Evolutionary conservation across 1,140 invertebrate genomes (phyloP), one percentile per base, ranked within the genome.

Genomic region (Heliconius melpomene): DNA sequence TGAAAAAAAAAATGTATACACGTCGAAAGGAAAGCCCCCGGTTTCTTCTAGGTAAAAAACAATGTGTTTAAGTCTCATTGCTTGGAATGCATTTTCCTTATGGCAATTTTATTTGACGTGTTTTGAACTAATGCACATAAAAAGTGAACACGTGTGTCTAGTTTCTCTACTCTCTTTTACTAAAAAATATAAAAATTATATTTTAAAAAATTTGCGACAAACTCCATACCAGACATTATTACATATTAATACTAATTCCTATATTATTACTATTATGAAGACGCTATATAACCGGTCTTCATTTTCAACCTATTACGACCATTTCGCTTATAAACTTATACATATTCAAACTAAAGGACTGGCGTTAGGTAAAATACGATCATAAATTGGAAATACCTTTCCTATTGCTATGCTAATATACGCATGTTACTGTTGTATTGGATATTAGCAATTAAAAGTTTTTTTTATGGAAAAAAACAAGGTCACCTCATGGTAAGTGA

Each of bases 361-460:
- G 26, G n/a, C 60, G 9, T 26, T n/a, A 29, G 23, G 11, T 66
- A 66, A 66, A 66, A 66, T 29, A 29, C 26, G 60, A 13, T 66
- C 60, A 3, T 66, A 66, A 66, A 66, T 66, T 66, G 13, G 60
- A 16, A 66, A 66, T 66, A 66, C 57, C 57, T 60, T 60, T 66
- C 5, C 60, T 66, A 66, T 66, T 66, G 60, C 60, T 16, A 29
- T 66, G 60, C 13, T 66, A 66, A 66, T 66, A 66, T 66, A 66
- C 26, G 9, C 26, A 29, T 66, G 60, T 66, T 16, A 66, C 60
- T 66, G 26, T 29, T 26, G 26, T 23, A 13, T 9, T 66, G 13
- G 9, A 66, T 66, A 29, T 57, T 57, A 11, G 60, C 26, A 66
- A 66, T 66, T 66, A 66, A 29, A 66, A 36, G 32, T 36, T 36